Evolutionary conservation across 2,113 vertebrate genomes (phyloP), one percentile per base, ranked within the genome.

Genomic region (Oriolus oriolus): DNA sequence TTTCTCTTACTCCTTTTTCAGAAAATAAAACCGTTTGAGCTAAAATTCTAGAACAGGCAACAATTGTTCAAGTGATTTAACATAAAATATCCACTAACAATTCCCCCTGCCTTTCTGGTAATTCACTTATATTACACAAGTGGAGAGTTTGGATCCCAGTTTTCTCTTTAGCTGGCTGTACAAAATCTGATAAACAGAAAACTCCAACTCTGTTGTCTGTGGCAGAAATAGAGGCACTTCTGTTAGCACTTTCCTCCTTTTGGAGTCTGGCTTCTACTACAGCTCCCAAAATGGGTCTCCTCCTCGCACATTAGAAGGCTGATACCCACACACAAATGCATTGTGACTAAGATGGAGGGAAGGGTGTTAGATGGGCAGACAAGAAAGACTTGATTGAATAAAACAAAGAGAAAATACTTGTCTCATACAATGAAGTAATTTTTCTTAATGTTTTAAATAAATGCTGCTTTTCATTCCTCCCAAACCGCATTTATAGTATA

Each of bases 391-490:
- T 92, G 19, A 94, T 50, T 56, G 93, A 92, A 87, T 93, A 88
- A 95, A 31, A 73, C 26, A 78, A 70, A 44, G 5, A 96, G 66
- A 96, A 87, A 92, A 91, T 84, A 64, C 66, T 80, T 23, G 37
- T 56, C 69, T 95, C 69, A n/a, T 21, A 84, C 73, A 92, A 86
- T 44, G 63, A 89, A 92, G 68, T 91, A 68, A 79, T 91, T 97
- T 96, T 94, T 84, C 96, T 81, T 95, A 94, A 90, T 96, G 87
- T 90, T 96, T 94, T 95, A 96, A 92, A 97, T 97, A 98, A 98
- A 95, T 53, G 91, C 83, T 90, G 87, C 92, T 97, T 97, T 84
- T 93, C 82, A 97, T 93, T 96, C 95, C 91, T 87, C 96, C 95
- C 80, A 96, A 97, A 97, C 75, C 88, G 44, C 89, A 89, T 95